Evolutionary conservation across 1,140 invertebrate genomes (phyloP).

Genomic region (Mylabris phalerata): DNA sequence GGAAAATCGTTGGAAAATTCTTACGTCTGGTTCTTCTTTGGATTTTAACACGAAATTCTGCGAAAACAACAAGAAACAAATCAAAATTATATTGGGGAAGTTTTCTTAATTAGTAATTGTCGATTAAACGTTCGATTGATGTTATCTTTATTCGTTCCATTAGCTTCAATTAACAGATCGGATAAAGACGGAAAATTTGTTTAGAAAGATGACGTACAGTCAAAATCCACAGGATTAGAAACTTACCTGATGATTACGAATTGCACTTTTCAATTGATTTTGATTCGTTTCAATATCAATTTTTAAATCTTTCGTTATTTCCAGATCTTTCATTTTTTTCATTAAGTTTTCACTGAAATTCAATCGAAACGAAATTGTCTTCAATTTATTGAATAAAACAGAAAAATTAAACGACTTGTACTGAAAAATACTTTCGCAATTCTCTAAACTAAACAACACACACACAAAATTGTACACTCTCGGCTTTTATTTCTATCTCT

Average conservation of each 20-base stretch:
- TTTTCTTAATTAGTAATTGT: not conserved
- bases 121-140: not conserved
- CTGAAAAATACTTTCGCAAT: constrained; percentile 5
- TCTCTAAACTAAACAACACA: not conserved
- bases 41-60: constrained; percentile 52
- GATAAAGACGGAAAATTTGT: not conserved
- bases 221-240: constrained; percentile 15
- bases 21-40: constrained; percentile 53
- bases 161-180: not conserved
- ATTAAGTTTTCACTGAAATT: too few species aligned
- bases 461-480: constrained; percentile 11
- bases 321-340: constrained; percentile 45
- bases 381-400: too few species aligned
- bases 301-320: constrained; percentile 58
- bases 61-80: constrained; percentile 15
- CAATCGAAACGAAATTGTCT: too few species aligned
- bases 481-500: too few species aligned
- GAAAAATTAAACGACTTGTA: not conserved
- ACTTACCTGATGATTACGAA: constrained; percentile 60
- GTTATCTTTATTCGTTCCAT: not conserved
- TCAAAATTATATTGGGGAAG: not conserved
- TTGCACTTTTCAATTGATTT: constrained; percentile 58
- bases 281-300: constrained; percentile 56
- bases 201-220: constrained; percentile 17
- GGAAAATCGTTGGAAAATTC: constrained; percentile 33